These are phyloP conservation scores for Cinclus mexicanus DNA, from an alignment of 2,113 vertebrate genomes.

Conservation along the genomic window DNA sequence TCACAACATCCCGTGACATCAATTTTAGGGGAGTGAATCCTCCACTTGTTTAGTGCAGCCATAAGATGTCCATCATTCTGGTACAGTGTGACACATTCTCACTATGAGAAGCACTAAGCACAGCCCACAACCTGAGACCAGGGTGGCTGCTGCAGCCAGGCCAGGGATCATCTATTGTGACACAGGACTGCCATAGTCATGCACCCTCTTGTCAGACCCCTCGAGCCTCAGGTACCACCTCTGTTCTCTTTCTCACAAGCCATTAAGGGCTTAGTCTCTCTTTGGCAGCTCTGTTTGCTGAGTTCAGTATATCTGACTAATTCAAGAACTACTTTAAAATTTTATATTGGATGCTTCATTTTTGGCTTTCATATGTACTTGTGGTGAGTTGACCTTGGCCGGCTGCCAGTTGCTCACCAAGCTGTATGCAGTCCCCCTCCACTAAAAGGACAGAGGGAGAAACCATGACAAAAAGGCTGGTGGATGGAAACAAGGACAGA, in stretches of 20 bases:
- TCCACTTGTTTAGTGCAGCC: neutral
- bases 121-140: neutral
- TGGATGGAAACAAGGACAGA: neutral
- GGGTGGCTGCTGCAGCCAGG: neutral
- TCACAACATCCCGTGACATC: rapidly evolving
- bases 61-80: neutral
- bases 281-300: neutral
- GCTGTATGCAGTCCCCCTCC: neutral
- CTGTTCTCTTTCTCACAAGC: neutral
- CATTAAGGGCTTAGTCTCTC: neutral
- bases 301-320: neutral
- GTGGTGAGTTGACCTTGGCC: neutral
- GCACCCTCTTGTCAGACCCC: no score
- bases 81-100: neutral
- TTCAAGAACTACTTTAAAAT: neutral
- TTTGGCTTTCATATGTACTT: neutral
- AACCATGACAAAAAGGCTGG: neutral
- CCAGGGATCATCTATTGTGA: neutral
- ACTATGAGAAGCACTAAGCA: neutral
- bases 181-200: neutral
- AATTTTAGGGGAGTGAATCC: neutral
- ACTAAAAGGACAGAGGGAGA: neutral
- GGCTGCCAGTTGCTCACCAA: neutral
- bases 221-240: neutral
- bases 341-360: neutral